Evolutionary conservation across 2,113 vertebrate genomes (phyloP), one percentile per base, ranked within the genome.

Genomic region (Engystomops pustulosus): DNA sequence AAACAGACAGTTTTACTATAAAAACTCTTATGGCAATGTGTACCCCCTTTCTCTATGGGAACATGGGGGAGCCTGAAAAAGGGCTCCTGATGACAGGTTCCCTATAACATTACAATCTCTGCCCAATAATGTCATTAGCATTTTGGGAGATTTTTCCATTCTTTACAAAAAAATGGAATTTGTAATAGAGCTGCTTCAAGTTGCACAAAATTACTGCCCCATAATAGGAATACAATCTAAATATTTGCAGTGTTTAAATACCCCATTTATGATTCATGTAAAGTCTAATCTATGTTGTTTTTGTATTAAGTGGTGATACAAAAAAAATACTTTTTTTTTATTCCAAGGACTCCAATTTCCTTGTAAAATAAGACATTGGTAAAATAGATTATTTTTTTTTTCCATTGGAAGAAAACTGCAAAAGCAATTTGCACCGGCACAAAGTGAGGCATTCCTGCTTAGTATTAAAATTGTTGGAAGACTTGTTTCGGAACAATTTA

Each of bases 281-380:
- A 92, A 92, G 93, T 94, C 91, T 92, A 93, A 93, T 93, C 88
- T 91, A 91, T 87, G 55, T 93, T 93, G 90, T 89, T 93, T 94
- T 94, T 94, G 90, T 93, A 93, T 94, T 94, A 94, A 94, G 94
- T 94, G 93, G 91, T 94, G 92, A 85, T 58, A 70, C n/a, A 32
- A 47, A 68, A 76, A 84, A 85, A 69, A 32, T 69, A 51, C 47
- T 79, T 85, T 94, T 41, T n/a, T n/a, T 93, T 91, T 92, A 93
- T 94, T 92, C 91, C 91, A 94, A 90, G 89, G 92, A 93, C 65
- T 85, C 83, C 83, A 85, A 79, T 85, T 94, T 91, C 86, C 68
- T 92, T 94, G 92, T 94, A 94, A 94, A 92, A 91, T 91, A 91
- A 85, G 83, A 85, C 83, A 85, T 85, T 85, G 83, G 75, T 30